These are phyloP conservation scores for Ochotona princeps DNA, from an alignment of 2,113 vertebrate genomes.

Conservation along the genomic window DNA sequence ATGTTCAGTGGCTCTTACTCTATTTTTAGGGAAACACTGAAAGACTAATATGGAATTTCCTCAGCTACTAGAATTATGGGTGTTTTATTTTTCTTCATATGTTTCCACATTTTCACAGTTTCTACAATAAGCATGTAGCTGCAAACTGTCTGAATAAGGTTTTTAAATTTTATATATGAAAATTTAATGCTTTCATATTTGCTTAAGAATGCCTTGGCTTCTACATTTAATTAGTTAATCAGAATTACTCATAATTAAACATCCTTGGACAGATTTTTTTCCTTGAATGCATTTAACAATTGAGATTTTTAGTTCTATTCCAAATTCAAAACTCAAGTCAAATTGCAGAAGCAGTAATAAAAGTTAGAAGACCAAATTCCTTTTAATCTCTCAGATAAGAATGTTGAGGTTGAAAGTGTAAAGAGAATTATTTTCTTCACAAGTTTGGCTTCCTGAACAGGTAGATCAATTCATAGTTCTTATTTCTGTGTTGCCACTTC, in stretches of 20 bases:
- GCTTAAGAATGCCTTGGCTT: conserved; percentile 14
- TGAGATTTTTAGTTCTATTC: conserved; percentile 36
- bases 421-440: conserved; percentile 24
- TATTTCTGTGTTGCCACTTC: not conserved
- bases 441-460: conserved; percentile 54
- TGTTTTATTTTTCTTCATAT: conserved; percentile 12
- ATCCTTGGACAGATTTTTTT: conserved; percentile 27
- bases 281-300: conserved; percentile 9
- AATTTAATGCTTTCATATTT: conserved; percentile 43
- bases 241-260: conserved; percentile 15
- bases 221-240: not conserved
- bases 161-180: conserved; percentile 17
- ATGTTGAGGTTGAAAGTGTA: conserved; percentile 53
- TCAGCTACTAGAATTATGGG: not conserved
- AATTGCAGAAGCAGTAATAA: conserved; percentile 18
- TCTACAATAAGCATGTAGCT: conserved; percentile 15
- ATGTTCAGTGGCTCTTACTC: not conserved
- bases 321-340: conserved; percentile 51
- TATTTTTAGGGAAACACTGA: not conserved
- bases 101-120: conserved; percentile 1
- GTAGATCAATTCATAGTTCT: conserved; percentile 24
- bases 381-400: conserved; percentile 26
- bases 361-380: not conserved
- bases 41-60: not conserved
- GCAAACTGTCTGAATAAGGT: conserved; percentile 1